Evolutionary conservation across 2,113 vertebrate genomes (phyloP).

Genomic region (Rhinoderma darwinii): DNA sequence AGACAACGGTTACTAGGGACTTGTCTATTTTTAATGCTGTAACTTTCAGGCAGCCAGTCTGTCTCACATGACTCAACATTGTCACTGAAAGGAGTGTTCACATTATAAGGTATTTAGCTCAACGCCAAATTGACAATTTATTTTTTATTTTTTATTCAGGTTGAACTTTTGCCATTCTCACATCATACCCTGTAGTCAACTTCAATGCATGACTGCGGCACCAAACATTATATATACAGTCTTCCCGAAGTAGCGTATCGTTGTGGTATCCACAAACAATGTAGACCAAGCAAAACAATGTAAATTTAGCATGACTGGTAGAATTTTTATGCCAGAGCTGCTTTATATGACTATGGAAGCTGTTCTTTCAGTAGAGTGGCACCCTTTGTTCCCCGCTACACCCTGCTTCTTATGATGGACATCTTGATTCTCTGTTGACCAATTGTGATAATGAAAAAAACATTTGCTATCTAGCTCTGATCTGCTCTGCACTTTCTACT

Average conservation of each 20-base stretch:
- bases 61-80: too few species aligned
- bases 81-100: too few species aligned
- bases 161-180: too few species aligned
- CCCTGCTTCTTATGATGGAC: neutral
- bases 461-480: neutral
- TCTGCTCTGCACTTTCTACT: neutral
- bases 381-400: neutral
- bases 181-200: neutral
- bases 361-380: neutral
- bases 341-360: neutral
- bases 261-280: neutral
- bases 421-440: neutral
- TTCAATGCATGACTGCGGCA: neutral
- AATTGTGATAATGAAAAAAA: neutral
- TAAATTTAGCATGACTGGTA: too few species aligned
- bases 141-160: too few species aligned
- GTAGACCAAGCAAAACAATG: neutral
- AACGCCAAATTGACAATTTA: too few species aligned
- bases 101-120: too few species aligned
- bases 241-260: neutral
- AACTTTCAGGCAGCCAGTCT: too few species aligned
- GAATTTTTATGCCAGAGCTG: too few species aligned
- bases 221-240: neutral
- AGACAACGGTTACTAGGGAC: too few species aligned
- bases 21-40: too few species aligned